phyloP scores from a whole-genome alignment of 2,113 vertebrate genomes.

The Sula dactylatra region DNA sequence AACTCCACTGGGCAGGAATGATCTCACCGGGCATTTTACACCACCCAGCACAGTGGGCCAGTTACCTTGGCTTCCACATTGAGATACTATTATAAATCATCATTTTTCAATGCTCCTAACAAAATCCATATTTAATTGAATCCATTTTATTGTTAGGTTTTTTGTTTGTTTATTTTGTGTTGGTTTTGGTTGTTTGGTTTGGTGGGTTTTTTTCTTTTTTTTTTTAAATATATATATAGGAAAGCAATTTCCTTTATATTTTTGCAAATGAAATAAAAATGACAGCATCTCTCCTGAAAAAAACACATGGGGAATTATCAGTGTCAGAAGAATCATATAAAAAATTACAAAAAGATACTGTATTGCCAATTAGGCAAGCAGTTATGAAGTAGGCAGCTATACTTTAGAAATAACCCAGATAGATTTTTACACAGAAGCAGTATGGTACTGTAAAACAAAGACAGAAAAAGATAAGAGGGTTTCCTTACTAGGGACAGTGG shows the following conservation, averaged over 20 bases:
- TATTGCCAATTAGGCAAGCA: background rate
- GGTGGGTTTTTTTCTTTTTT: no score
- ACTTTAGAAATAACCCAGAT: background rate
- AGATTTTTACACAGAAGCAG: background rate
- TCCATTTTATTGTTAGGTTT: background rate
- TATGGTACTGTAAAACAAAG: background rate
- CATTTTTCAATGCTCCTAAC: background rate
- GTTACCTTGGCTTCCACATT: background rate
- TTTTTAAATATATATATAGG: background rate
- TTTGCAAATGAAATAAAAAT: background rate
- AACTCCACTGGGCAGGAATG: background rate
- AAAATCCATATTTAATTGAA: background rate
- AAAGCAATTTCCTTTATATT: background rate
- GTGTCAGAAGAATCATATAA: background rate
- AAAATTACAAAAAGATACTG: background rate
- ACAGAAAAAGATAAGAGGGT: background rate
- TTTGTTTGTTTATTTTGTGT: background rate
- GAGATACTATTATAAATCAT: background rate
- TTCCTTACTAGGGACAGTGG: background rate
- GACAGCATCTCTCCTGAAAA: background rate
- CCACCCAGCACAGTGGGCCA: background rate
- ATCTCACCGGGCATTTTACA: background rate
- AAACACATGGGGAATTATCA: background rate
- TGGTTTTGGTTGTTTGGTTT: background rate
- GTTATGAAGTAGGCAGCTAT: background rate